Evolutionary conservation across 2,113 vertebrate genomes (phyloP).

Genomic region (Pseudolaguvia tuberculata): DNA sequence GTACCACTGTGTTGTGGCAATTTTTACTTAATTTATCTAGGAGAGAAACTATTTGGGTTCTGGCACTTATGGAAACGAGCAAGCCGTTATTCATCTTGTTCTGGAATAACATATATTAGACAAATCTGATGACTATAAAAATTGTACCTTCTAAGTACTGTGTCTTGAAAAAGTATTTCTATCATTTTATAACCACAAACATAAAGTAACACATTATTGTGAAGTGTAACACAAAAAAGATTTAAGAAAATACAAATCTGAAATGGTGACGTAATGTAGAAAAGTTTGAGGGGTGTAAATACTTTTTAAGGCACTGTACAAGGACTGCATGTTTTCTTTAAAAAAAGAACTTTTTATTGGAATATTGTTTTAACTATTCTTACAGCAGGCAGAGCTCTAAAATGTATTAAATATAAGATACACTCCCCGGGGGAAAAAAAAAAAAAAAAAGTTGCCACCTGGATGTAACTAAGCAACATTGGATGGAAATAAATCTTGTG

Average conservation of each 20-base stretch:
- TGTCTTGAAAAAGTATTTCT: too few relatives aligned
- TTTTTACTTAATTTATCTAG: background rate
- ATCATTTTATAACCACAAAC: too few relatives aligned
- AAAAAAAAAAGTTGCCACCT: too few relatives aligned
- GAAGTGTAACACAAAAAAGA: background rate
- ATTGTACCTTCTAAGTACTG: too few relatives aligned
- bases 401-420: background rate
- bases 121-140: too few relatives aligned
- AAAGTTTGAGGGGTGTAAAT: background rate
- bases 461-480: too few relatives aligned
- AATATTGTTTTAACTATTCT: background rate
- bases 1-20: background rate
- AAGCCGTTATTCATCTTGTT: constrained; percentile 3
- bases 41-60: constrained; percentile 7
- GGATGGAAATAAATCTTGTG: too few relatives aligned
- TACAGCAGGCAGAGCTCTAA: background rate
- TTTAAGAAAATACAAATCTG: background rate
- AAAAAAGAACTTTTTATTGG: background rate
- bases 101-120: background rate
- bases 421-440: background rate
- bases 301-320: background rate
- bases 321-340: background rate
- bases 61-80: constrained; percentile 7
- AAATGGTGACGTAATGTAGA: background rate
- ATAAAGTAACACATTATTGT: background rate